Percentiles rank a stretch among this genome's conserved stretches.
phyloP scores from a whole-genome alignment of 2,113 vertebrate genomes.

The Embiotoca jacksoni region DNA sequence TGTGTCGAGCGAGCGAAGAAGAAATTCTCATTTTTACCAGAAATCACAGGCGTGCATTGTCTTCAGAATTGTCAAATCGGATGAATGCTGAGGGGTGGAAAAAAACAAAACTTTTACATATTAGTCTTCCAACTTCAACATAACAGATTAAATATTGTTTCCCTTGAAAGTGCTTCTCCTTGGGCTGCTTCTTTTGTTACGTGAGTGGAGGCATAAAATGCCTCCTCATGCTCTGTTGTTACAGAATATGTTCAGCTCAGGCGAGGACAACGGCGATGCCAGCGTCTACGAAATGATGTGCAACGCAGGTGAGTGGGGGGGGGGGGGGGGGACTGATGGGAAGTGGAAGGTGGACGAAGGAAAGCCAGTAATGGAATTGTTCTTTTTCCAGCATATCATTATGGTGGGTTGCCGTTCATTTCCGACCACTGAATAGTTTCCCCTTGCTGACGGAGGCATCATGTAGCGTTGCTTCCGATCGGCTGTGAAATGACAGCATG shows the following conservation, averaged over 20 bases:
- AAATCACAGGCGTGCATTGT: neutral
- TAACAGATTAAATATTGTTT: neutral
- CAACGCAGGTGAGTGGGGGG: constrained; percentile 74
- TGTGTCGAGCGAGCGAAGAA: neutral
- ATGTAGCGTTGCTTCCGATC: constrained; percentile 39
- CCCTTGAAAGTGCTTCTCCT: neutral
- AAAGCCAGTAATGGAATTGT: constrained; percentile 45
- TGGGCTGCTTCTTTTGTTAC: constrained; percentile 9
- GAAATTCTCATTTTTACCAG: neutral
- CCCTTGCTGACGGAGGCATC: constrained; percentile 36
- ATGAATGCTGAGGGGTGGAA: neutral
- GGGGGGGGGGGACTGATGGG: constrained; percentile 55
- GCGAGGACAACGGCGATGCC: constrained; percentile 55
- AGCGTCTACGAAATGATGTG: constrained; percentile 79
- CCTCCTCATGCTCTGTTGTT: constrained; percentile 51
- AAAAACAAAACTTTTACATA: neutral
- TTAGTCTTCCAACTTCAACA: neutral
- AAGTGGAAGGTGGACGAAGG: constrained; percentile 41
- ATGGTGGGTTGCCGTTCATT: constrained; percentile 49
- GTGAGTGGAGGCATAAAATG: neutral
- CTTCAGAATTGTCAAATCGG: constrained; percentile 12
- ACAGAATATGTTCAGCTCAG: constrained; percentile 60
- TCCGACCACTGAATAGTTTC: constrained; percentile 44
- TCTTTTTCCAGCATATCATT: constrained; percentile 29
- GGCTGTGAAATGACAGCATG: constrained; percentile 38